Percentiles rank a stretch among this genome's conserved stretches.
phyloP scores from a whole-genome alignment of 2,113 vertebrate genomes.

The Elgaria multicarinata region DNA sequence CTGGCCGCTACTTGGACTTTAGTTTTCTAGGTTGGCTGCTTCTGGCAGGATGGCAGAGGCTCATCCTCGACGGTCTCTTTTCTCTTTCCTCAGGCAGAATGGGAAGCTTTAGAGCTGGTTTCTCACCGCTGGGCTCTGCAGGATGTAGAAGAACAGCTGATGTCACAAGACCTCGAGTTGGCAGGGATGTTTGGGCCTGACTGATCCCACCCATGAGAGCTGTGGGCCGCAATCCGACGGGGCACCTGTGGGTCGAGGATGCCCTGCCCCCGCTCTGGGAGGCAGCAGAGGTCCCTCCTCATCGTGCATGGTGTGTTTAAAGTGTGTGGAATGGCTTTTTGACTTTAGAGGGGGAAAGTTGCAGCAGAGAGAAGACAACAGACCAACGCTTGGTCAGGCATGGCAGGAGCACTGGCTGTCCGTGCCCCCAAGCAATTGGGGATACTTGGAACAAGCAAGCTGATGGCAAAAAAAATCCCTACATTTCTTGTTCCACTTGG shows the following conservation, averaged over 20 bases:
- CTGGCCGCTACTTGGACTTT: too few species aligned
- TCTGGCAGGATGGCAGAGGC: too few species aligned
- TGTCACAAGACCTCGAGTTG: slow-evolving; percentile 78
- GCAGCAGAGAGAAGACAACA: not conserved
- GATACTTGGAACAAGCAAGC: not conserved
- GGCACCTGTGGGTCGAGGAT: not conserved
- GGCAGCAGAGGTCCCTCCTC: not conserved
- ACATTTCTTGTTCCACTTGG: not conserved
- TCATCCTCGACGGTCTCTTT: not conserved
- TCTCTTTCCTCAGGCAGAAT: slow-evolving; percentile 79
- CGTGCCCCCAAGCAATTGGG: not conserved
- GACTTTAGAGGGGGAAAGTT: not conserved
- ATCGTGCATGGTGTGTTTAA: slow-evolving; percentile 20
- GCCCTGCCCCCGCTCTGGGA: not conserved
- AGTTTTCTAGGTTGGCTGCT: not conserved
- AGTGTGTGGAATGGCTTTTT: not conserved
- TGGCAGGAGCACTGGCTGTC: not conserved
- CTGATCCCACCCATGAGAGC: not conserved
- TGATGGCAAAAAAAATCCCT: not conserved
- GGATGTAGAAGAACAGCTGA: slow-evolving; percentile 84
- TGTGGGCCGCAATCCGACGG: not conserved
- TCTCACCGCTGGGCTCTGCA: slow-evolving; percentile 86
- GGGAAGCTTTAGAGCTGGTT: slow-evolving; percentile 86
- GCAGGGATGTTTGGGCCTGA: slow-evolving; percentile 42
- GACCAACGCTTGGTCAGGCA: not conserved